Percentiles rank a stretch among this genome's conserved stretches.
Evolutionary conservation across 2,888 invertebrate species (phyloP).

Genomic region (Tetramorium bicarinatum): DNA sequence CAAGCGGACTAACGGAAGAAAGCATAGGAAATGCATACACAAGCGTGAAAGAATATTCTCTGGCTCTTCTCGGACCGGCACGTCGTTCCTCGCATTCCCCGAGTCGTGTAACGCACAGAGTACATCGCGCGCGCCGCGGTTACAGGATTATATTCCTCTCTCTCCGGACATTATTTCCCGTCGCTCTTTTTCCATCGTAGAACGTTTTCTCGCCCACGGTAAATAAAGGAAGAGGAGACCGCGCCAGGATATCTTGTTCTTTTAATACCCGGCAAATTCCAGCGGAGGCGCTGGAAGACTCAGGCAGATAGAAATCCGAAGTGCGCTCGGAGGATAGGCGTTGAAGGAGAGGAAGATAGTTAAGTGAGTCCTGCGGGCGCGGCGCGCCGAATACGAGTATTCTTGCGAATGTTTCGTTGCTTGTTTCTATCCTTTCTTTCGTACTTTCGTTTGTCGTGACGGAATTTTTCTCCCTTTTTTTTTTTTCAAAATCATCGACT

Average conservation of each 20-base stretch:
- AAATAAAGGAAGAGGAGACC: slow-evolving; percentile 29
- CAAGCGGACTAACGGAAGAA: slow-evolving; percentile 9
- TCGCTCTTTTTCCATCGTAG: background rate
- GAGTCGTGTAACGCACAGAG: slow-evolving; percentile 36
- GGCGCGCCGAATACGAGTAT: slow-evolving; percentile 36
- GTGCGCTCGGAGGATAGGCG: background rate
- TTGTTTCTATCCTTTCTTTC: slow-evolving; percentile 11
- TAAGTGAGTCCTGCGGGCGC: slow-evolving; percentile 53
- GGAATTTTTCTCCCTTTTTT: background rate
- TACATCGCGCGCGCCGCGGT: slow-evolving; percentile 31
- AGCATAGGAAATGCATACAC: slow-evolving; percentile 10
- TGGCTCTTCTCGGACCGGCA: background rate
- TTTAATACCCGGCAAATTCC: slow-evolving; percentile 52
- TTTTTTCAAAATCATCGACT: slow-evolving; percentile 10
- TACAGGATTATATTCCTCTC: slow-evolving; percentile 42
- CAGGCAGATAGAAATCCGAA: slow-evolving; percentile 34
- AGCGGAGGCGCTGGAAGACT: background rate
- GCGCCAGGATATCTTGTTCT: slow-evolving; percentile 43
- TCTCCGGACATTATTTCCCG: slow-evolving; percentile 20
- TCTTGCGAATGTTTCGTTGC: slow-evolving; percentile 29
- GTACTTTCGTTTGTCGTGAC: background rate
- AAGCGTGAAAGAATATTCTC: slow-evolving; percentile 35
- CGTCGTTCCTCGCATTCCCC: slow-evolving; percentile 29
- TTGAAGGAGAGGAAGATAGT: slow-evolving; percentile 46
- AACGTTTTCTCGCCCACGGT: slow-evolving; percentile 28